These are phyloP conservation scores for Zapus hudsonius DNA, from an alignment of 2,113 vertebrate genomes.

Conservation along the genomic window DNA sequence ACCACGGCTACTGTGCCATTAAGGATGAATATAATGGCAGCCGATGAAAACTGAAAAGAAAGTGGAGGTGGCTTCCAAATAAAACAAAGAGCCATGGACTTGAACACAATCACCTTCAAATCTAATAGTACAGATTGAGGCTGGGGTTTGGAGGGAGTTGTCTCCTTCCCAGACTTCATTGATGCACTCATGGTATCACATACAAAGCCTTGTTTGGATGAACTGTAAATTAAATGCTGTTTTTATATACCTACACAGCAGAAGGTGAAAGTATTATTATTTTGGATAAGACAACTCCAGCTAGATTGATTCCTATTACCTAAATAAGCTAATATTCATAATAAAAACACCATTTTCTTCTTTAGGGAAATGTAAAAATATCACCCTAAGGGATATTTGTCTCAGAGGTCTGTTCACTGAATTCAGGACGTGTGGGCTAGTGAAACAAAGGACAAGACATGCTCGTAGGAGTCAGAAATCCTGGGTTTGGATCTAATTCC, in stretches of 20 bases:
- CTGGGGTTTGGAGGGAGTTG: neutral
- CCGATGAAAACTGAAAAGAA: slow-evolving; percentile 1
- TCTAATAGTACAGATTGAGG: neutral
- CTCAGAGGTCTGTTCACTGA: neutral
- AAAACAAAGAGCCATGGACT: neutral
- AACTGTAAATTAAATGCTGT: neutral
- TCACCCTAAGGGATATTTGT: neutral
- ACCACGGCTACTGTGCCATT: neutral
- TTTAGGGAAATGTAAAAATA: neutral
- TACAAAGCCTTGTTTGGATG: neutral
- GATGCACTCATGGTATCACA: neutral
- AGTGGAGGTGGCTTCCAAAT: neutral
- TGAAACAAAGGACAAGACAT: neutral
- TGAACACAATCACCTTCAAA: slow-evolving; percentile 9
- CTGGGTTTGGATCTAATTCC: neutral
- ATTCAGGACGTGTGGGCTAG: neutral
- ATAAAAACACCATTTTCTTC: neutral
- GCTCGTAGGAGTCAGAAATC: neutral
- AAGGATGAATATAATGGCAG: slow-evolving; percentile 2
- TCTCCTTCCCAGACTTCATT: neutral
- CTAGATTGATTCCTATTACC: neutral
- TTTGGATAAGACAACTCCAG: neutral
- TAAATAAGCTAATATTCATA: neutral
- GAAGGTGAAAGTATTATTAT: neutral
- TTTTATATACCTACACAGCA: neutral